phyloP scores from a whole-genome alignment of 2,888 invertebrate genomes.

The Eurytoma californica region DNA sequence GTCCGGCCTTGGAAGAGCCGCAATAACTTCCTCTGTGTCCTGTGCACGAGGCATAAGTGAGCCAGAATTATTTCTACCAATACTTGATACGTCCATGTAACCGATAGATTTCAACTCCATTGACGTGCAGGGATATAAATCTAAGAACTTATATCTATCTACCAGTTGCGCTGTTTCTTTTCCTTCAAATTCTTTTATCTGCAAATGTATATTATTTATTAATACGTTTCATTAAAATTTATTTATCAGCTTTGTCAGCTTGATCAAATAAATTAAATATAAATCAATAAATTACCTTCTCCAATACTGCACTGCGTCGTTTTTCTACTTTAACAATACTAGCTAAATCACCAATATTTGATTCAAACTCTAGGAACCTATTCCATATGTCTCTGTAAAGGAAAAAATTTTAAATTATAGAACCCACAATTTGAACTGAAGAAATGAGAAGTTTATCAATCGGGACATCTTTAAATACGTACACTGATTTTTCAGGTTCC shows the following conservation, averaged over 20 bases:
- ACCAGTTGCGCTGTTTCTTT: constrained; percentile 97
- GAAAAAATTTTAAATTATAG: constrained; percentile 12
- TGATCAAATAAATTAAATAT: too few relatives aligned
- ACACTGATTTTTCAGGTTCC: constrained; percentile 92
- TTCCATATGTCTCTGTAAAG: constrained; percentile 95
- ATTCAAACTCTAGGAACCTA: constrained; percentile 97
- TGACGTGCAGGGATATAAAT: constrained; percentile 93
- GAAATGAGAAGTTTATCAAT: not conserved
- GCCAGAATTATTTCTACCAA: constrained; percentile 66
- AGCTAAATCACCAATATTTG: constrained; percentile 97
- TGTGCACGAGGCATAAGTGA: constrained; percentile 64
- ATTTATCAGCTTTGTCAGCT: constrained; percentile 13
- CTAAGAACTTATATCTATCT: constrained; percentile 96
- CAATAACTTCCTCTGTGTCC: constrained; percentile 76
- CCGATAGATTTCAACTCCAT: constrained; percentile 94
- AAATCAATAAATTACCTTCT: constrained; percentile 81
- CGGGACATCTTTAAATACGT: constrained; percentile 70
- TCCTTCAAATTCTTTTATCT: constrained; percentile 97
- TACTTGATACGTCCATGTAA: constrained; percentile 82
- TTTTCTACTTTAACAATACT: constrained; percentile 99
- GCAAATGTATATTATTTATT: constrained; percentile 55
- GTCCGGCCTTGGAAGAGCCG: constrained; percentile 88
- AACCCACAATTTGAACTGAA: too few relatives aligned
- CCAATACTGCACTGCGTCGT: constrained; percentile 90
- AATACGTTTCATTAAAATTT: constrained; percentile 7